phyloP scores from a whole-genome alignment of 2,113 vertebrate genomes.

The Saguinus midas region DNA sequence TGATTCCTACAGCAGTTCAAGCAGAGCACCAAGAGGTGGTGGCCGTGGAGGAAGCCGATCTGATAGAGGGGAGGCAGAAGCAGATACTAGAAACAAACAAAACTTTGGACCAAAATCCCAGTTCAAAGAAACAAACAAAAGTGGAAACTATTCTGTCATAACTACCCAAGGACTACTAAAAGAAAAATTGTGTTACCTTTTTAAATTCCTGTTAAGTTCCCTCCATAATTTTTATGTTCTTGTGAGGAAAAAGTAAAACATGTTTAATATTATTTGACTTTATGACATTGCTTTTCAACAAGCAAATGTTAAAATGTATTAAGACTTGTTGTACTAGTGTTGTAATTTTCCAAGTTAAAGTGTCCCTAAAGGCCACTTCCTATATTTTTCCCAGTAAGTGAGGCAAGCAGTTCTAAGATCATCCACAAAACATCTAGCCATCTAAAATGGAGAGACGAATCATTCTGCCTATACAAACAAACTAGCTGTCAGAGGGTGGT shows the following conservation, averaged over 20 bases:
- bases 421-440: no score
- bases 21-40: slow-evolving; percentile 93
- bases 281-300: slow-evolving; percentile 86
- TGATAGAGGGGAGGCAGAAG: slow-evolving; percentile 98
- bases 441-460: no score
- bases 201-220: slow-evolving; percentile 88
- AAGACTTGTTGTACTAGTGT: slow-evolving; percentile 87
- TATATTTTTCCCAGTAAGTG: slow-evolving; percentile 79
- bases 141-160: slow-evolving; percentile 88
- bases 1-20: slow-evolving; percentile 97
- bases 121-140: slow-evolving; percentile 80
- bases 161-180: slow-evolving; percentile 89
- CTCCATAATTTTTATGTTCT: slow-evolving; percentile 85
- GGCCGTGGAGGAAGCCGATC: slow-evolving; percentile 93
- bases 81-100: slow-evolving; percentile 92
- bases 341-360: slow-evolving; percentile 87
- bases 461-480: no score
- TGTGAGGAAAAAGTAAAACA: slow-evolving; percentile 85
- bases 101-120: slow-evolving; percentile 88
- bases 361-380: slow-evolving; percentile 85
- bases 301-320: slow-evolving; percentile 88
- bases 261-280: slow-evolving; percentile 88
- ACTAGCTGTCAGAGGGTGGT: slow-evolving; percentile 66
- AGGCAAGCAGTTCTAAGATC: slow-evolving; percentile 76
- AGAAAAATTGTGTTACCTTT: slow-evolving; percentile 86